Evolutionary conservation across 2,797 vertebrate species (phyloP).

Genomic region (Potorous gilbertii): DNA sequence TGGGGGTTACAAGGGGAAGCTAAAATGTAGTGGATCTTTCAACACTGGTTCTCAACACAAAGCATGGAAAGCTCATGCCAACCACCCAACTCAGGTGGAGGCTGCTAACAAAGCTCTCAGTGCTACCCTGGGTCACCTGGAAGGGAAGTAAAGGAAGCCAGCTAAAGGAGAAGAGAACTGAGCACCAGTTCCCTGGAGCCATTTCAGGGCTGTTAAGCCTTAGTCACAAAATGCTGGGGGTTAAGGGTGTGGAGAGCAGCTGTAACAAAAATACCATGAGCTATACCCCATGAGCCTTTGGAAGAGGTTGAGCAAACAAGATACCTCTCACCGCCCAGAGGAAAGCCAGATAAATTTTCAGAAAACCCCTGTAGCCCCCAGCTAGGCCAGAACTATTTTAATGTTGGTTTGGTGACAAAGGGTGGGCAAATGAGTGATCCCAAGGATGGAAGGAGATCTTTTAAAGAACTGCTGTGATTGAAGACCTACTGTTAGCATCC

Average conservation of each 20-base stretch:
- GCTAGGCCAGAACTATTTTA: not conserved
- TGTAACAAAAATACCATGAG: not conserved
- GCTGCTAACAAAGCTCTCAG: not conserved
- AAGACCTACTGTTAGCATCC: not conserved
- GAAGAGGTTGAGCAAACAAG: not conserved
- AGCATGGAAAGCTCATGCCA: not conserved
- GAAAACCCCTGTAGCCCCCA: not conserved
- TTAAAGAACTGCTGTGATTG: not conserved
- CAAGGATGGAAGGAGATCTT: not conserved
- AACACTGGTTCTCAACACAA: not conserved
- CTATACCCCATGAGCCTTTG: not conserved
- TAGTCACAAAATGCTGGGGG: not conserved
- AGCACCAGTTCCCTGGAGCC: not conserved
- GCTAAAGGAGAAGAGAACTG: not conserved
- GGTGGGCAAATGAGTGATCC: not conserved
- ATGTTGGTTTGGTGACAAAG: not conserved
- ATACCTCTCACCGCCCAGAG: not conserved
- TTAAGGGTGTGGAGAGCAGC: not conserved
- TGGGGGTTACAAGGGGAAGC: not conserved
- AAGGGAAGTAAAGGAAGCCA: not conserved
- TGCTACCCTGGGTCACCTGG: not conserved
- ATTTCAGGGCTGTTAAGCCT: not conserved
- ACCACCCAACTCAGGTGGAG: not conserved
- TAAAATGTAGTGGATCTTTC: not conserved
- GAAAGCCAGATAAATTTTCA: not conserved